phyloP scores from a whole-genome alignment of 2,113 vertebrate species.

The Microcebus lehilahytsara region DNA sequence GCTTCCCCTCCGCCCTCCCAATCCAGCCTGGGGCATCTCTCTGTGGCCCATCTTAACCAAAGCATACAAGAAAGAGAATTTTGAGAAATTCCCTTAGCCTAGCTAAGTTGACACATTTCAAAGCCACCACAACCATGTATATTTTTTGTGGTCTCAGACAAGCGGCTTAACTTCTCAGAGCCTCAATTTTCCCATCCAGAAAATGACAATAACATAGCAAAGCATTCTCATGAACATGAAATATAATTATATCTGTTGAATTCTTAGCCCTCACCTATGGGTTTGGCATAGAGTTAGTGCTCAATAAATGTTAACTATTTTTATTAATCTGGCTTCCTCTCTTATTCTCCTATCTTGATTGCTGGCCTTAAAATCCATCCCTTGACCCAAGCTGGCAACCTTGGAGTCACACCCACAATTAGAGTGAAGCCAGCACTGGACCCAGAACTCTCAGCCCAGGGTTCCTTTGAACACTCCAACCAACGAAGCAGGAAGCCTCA shows the following conservation, averaged over 20 bases:
- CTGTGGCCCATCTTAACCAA: not conserved
- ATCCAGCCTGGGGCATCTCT: not conserved
- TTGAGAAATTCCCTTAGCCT: not conserved
- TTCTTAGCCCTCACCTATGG: not conserved
- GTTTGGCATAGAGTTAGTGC: not conserved
- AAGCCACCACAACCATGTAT: not conserved
- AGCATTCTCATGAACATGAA: not conserved
- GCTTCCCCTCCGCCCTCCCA: accelerated
- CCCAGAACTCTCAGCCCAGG: not conserved
- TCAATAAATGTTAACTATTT: not conserved
- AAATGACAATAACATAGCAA: not conserved
- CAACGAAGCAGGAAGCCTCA: not conserved
- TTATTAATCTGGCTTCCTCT: not conserved
- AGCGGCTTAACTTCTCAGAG: not conserved
- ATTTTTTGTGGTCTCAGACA: not conserved
- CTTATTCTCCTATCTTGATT: not conserved
- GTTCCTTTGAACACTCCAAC: not conserved
- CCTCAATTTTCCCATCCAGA: not conserved
- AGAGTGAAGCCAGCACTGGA: not conserved
- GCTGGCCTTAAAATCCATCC: not conserved
- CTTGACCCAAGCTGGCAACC: not conserved
- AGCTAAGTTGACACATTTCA: not conserved
- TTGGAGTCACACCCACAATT: not conserved
- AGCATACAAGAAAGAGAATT: not conserved
- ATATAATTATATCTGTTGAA: not conserved